Evolutionary conservation across 2,888 invertebrate genomes (phyloP), one percentile per base, ranked within the genome.

Genomic region (Malthinus flaveolus): DNA sequence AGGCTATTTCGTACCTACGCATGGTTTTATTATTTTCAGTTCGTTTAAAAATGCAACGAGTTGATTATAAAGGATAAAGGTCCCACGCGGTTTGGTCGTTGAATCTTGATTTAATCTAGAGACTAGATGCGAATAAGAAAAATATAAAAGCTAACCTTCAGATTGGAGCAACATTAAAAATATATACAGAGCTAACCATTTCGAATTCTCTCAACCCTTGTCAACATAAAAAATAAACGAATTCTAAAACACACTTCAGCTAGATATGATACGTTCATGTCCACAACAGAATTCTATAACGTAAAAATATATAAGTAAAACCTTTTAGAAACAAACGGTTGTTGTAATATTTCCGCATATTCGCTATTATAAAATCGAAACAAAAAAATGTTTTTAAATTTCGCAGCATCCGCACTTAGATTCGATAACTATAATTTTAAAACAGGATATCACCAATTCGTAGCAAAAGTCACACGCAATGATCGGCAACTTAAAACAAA

Each of bases 361-460:
- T 42, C 13, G 15, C 39, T 15, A 13, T 39, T 42, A 15, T 42
- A 10, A 15, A 15, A 8, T 42, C 15, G 15, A n/a, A 42, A 15
- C 23, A 42, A 42, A 42, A n/a, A 11, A 13, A 15, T 42, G 13
- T 42, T 42, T 23, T 42, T 6, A 52, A 53, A 53, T 58, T 48
- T 49, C 35, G 45, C 44, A 48, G 48, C 32, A 42, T 49, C 44
- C 36, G 32, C 35, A 48, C 35, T 50, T 35, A 36, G 9, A 42
- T 50, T 35, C 46, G 44, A 59, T 59, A 36, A 59, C 56, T 59
- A 59, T 56, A 56, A 56, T 56, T 66, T 66, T 53, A 49, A 36
- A 52, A 59, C 66, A 66, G 66, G 66, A 66, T 66, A 66, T 64
- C 62, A 63, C 59, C 66, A 49, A 66, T 66, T 64, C 61, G 48